Percentiles rank a stretch among this genome's conserved stretches.
Evolutionary conservation across 1,140 invertebrate genomes (phyloP).

Genomic region (Macrobrachium rosenbergii): DNA sequence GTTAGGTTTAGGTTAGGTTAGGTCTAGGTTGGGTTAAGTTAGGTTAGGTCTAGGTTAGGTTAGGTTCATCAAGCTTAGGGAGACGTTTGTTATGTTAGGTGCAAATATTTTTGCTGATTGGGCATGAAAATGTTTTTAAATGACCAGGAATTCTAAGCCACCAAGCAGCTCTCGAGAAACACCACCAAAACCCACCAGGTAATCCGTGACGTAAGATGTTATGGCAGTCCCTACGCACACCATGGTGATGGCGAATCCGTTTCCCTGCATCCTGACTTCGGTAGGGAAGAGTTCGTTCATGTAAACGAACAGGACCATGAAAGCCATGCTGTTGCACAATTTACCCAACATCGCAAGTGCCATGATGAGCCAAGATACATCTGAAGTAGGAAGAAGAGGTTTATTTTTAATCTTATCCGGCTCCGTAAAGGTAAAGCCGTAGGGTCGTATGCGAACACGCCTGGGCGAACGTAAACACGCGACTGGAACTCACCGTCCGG

Average conservation of each 20-base stretch:
- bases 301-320: conserved; percentile 40
- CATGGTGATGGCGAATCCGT: conserved; percentile 19
- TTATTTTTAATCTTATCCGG: too few species aligned
- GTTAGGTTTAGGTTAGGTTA: too few species aligned
- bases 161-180: too few species aligned
- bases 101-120: too few species aligned
- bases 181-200: conserved; percentile 40
- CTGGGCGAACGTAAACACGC: too few species aligned
- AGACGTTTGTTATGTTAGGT: neutral
- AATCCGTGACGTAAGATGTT: conserved; percentile 47
- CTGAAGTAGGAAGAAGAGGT: neutral
- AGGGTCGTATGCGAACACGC: too few species aligned
- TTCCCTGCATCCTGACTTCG: conserved; percentile 45
- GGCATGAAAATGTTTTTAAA: too few species aligned
- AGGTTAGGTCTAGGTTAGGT: too few species aligned
- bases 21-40: neutral
- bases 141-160: too few species aligned
- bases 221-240: conserved; percentile 32
- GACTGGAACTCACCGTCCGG: conserved; percentile 28
- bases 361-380: conserved; percentile 35
- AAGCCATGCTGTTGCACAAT: conserved; percentile 41
- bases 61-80: neutral
- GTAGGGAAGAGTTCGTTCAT: conserved; percentile 42
- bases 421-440: too few species aligned
- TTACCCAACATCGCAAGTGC: conserved; percentile 53